Evolutionary conservation across 1,140 invertebrate species (phyloP).

Genomic region (Drosophila ficusphila): DNA sequence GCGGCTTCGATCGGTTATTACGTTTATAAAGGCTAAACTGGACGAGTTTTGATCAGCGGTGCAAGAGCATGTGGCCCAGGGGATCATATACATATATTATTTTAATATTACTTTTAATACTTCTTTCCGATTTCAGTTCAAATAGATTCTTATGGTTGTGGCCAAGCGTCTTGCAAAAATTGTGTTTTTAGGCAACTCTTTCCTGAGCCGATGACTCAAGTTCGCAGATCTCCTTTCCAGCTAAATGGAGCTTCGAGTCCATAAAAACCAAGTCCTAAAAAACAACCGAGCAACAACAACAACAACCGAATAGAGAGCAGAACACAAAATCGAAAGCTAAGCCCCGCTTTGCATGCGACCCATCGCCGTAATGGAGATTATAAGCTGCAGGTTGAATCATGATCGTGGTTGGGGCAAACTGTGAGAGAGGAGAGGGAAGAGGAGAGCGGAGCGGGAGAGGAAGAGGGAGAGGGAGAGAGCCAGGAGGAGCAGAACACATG

Average conservation of each 20-base stretch:
- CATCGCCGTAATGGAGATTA: constrained; percentile 9
- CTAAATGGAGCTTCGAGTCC: background rate
- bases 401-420: background rate
- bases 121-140: too few species aligned
- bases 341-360: constrained; percentile 17
- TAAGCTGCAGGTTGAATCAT: background rate
- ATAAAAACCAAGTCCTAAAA: background rate
- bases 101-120: too few species aligned
- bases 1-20: background rate
- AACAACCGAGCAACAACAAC: too few species aligned
- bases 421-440: background rate
- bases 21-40: too few species aligned
- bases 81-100: too few species aligned
- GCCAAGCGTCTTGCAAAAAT: too few species aligned
- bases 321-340: constrained; percentile 17
- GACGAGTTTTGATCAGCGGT: too few species aligned
- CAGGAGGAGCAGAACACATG: constrained; percentile 1
- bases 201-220: constrained; percentile 8
- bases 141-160: too few species aligned
- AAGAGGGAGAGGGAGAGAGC: background rate
- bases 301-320: background rate
- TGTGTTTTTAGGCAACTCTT: background rate
- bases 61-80: too few species aligned
- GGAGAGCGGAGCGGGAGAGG: background rate
- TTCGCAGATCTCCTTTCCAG: constrained; percentile 16